These are phyloP conservation scores for Thalassaphorura encarpata DNA, from an alignment of 1,140 invertebrate genomes.

Conservation along the genomic window DNA sequence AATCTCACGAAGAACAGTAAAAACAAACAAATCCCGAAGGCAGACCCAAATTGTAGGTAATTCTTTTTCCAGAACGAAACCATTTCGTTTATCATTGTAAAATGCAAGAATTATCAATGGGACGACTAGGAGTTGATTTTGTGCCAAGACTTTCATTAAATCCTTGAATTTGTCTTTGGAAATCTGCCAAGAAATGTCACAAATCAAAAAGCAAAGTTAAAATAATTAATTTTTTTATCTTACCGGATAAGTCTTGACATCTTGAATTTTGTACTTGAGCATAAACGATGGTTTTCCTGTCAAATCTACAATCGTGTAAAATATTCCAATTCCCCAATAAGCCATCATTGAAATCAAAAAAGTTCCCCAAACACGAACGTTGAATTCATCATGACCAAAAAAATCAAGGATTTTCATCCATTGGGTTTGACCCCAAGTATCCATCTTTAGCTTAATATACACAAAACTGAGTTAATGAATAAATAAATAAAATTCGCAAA, in stretches of 20 bases:
- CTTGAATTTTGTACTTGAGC: conserved; percentile 40
- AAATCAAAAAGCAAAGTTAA: conserved; percentile 39
- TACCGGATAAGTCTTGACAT: conserved; percentile 20
- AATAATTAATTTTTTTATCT: neutral
- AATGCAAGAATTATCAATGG: conserved; percentile 1
- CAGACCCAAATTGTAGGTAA: too few species aligned
- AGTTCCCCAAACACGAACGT: conserved; percentile 16
- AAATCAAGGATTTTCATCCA: conserved; percentile 1
- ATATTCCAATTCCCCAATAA: conserved; percentile 38
- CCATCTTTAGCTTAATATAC: too few species aligned
- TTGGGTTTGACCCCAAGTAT: too few species aligned
- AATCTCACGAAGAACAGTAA: too few species aligned
- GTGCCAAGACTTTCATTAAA: neutral
- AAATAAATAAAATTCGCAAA: too few species aligned
- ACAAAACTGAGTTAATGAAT: too few species aligned
- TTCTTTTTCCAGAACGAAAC: too few species aligned
- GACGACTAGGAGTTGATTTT: neutral
- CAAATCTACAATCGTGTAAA: conserved; percentile 38
- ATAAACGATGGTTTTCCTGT: conserved; percentile 38
- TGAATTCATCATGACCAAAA: conserved; percentile 12
- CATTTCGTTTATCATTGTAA: neutral
- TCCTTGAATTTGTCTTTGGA: conserved; percentile 1
- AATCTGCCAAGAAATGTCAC: conserved; percentile 36
- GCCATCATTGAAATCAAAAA: conserved; percentile 35
- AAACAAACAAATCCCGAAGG: too few species aligned